Percentiles rank a stretch among this genome's conserved stretches.
These are phyloP conservation scores for Molanna angustata DNA, from an alignment of 2,888 invertebrate species.

Conservation along the genomic window DNA sequence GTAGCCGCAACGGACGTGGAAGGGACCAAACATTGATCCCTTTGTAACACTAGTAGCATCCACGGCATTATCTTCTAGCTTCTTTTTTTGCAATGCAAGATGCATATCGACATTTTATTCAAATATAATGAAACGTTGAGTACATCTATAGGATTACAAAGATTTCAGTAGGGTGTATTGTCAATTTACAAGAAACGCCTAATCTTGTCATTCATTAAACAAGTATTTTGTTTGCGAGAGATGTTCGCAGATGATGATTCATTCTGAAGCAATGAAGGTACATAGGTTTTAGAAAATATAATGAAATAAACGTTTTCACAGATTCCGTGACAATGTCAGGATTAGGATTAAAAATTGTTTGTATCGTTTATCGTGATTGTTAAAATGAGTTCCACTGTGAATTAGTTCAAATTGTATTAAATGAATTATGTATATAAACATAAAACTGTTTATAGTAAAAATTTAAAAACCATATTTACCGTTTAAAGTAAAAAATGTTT, in stretches of 20 bases:
- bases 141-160: constrained; percentile 16
- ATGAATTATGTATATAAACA: too few species aligned
- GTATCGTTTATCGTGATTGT: too few species aligned
- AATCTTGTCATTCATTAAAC: constrained; percentile 23
- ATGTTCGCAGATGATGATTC: too few species aligned
- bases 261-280: too few species aligned
- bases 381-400: too few species aligned
- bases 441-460: too few species aligned
- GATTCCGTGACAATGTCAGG: constrained; percentile 8
- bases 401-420: too few species aligned
- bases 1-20: constrained; percentile 5
- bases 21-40: neutral
- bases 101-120: constrained; percentile 15
- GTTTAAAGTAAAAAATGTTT: too few species aligned
- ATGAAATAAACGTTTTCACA: constrained; percentile 5
- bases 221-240: constrained; percentile 9
- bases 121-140: constrained; percentile 16
- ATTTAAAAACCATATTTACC: too few species aligned
- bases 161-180: constrained; percentile 13
- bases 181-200: constrained; percentile 18
- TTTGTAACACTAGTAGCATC: constrained; percentile 13
- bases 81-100: constrained; percentile 10
- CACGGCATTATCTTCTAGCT: constrained; percentile 16
- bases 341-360: too few species aligned
- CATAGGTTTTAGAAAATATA: too few species aligned